Conservation (phyloP, 2,113 vertebrate species). For the Chionis minor region DNA sequence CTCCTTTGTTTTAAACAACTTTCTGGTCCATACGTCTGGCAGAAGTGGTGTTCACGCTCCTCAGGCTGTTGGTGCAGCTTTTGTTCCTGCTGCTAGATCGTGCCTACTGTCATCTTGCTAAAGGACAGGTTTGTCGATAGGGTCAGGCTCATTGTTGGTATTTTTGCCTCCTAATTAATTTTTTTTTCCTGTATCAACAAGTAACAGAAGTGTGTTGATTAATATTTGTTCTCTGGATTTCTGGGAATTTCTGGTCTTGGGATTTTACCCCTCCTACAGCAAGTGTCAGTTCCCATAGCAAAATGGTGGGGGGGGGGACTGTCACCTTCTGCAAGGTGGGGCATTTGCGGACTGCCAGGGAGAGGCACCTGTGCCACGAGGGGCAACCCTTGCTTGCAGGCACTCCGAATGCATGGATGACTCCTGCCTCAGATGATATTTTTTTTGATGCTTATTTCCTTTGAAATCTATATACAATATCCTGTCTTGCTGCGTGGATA, state of each 20-base stretch:
- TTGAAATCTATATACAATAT: constrained; percentile 49
- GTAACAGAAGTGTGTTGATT: not conserved
- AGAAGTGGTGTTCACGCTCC: not conserved
- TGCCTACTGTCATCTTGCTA: not conserved
- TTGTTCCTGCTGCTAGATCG: not conserved
- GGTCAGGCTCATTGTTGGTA: not conserved
- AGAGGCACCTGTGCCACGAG: not conserved
- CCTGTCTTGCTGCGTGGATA: not conserved
- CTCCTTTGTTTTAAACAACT: constrained; percentile 2
- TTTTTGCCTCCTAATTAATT: not conserved
- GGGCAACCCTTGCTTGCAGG: not conserved
- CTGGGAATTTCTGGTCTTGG: not conserved
- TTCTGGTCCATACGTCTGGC: not conserved
- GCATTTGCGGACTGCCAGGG: accelerated
- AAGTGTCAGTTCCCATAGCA: not conserved
- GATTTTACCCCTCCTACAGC: accelerated
- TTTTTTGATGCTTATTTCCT: not conserved
- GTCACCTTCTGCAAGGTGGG: not conserved
- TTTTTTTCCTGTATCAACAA: not conserved
- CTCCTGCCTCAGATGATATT: accelerated
- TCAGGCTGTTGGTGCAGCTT: not conserved
- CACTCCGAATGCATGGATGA: not conserved
- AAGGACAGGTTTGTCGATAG: not conserved
- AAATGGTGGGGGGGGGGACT: not conserved
- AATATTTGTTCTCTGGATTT: not conserved